Base-by-base conservation (phyloP, 2,113 vertebrate genomes). In the Thalassarche chlororhynchos region DNA sequence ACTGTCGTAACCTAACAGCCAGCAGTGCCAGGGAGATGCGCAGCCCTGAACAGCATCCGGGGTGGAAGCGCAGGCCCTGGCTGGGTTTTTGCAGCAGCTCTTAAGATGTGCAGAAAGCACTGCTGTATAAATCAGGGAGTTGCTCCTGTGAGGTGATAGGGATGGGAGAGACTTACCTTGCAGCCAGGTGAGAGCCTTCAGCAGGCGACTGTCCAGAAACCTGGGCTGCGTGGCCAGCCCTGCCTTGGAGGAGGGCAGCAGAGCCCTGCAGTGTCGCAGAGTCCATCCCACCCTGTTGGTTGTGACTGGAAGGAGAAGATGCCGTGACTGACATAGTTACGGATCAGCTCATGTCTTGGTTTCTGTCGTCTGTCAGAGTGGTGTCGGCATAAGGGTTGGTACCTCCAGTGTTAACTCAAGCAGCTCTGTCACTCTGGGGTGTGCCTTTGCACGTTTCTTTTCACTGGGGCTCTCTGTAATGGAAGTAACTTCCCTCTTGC, bases 301-400 rank as follows among this genome's bases (percentile, higher is more conserved):
- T 84, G 68, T 40, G 20, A 23, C 57, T 76, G 49, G 25, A 64
- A 69, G 58, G 40, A 18, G 15, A 52, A 15, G 42, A 14, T 80
- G 36, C 36, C 10, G 2, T 68, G 61, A 8, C 17, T 62, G 52
- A 19, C 1, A 1, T 21, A 4, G 58, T 32, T 60, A 18, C 16
- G 21, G 55, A 32, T 54, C 57, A 83, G 38, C 36, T 66, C 52
- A 14, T 40, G 10, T 13, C 36, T 76, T 21, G 17, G 7, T 68
- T 60, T 49, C 17, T 77, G 0, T 86, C 7, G 0, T 42, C 54
- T 58, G 10, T 87, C 42, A 28, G n/a, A 40, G 26, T 14, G 17
- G 21, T 8, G 4, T 55, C 0, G 0, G 8, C 14, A 1, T 46
- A 8, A 52, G 70, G 9, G 28, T 38, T 2, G 1, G 34, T 62